Conservation (phyloP, 2,888 invertebrate species). For the Pristionchus fissidentatus region DNA sequence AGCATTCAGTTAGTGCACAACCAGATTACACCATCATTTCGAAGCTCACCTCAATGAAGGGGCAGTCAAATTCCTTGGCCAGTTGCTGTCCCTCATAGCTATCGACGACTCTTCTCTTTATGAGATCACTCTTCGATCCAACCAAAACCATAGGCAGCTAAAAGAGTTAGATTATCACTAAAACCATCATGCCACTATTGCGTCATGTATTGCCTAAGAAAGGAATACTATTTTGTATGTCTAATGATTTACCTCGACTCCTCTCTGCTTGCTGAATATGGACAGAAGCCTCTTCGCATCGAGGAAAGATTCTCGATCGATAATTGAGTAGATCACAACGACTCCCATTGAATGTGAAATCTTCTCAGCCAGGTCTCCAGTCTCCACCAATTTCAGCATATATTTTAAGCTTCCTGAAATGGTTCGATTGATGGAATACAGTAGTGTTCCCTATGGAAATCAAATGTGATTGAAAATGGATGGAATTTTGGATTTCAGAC, state of each 20-base stretch:
- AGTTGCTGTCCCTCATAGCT: constrained; percentile 39
- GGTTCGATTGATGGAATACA: no score
- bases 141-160: constrained; percentile 41
- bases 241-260: neutral
- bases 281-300: neutral
- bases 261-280: neutral
- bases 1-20: no score
- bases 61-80: constrained; percentile 34
- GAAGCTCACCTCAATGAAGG: constrained; percentile 47
- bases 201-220: neutral
- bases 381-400: constrained; percentile 42
- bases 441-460: no score
- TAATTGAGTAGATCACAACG: constrained; percentile 26
- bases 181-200: no score
- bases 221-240: no score
- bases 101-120: constrained; percentile 41
- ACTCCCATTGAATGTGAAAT: constrained; percentile 1
- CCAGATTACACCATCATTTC: no score
- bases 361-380: neutral
- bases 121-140: constrained; percentile 46
- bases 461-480: no score
- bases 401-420: constrained; percentile 21
- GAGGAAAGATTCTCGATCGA: constrained; percentile 42
- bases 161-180: no score
- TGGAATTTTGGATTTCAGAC: no score